Evolutionary conservation across 1,140 invertebrate species (phyloP).

Genomic region (Meteorus sp.): DNA sequence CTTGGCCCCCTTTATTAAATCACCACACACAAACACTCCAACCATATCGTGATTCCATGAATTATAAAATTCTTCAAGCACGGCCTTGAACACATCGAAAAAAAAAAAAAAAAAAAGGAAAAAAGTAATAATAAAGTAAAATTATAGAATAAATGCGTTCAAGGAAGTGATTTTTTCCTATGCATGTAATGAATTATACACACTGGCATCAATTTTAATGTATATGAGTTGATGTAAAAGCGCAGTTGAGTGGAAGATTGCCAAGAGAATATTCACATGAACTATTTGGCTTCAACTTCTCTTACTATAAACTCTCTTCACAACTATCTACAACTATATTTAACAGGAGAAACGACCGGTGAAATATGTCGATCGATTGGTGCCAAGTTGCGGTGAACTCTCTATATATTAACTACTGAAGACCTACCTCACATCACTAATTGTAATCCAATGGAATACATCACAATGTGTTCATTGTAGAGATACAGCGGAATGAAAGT

Average conservation of each 20-base stretch:
- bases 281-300: constrained; percentile 13
- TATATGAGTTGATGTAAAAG: neutral
- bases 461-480: too few relatives aligned
- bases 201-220: too few relatives aligned
- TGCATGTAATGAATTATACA: too few relatives aligned
- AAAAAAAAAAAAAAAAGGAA: neutral
- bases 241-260: constrained; percentile 22
- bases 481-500: neutral
- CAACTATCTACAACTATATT: constrained; percentile 52
- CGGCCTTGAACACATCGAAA: neutral
- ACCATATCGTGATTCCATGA: neutral
- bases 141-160: too few relatives aligned
- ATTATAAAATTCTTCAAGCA: neutral
- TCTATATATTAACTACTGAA: too few relatives aligned
- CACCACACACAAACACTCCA: neutral
- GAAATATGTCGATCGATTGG: constrained; percentile 53
- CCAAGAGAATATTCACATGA: constrained; percentile 18
- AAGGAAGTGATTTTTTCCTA: neutral
- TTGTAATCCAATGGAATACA: constrained; percentile 15
- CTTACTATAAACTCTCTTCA: too few relatives aligned
- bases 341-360: constrained; percentile 52
- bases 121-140: neutral
- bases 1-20: constrained; percentile 19
- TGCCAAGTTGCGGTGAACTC: too few relatives aligned
- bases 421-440: constrained; percentile 5